These are phyloP conservation scores for Drosophila fuyamai DNA, from an alignment of 1,140 invertebrate genomes.

Conservation along the genomic window DNA sequence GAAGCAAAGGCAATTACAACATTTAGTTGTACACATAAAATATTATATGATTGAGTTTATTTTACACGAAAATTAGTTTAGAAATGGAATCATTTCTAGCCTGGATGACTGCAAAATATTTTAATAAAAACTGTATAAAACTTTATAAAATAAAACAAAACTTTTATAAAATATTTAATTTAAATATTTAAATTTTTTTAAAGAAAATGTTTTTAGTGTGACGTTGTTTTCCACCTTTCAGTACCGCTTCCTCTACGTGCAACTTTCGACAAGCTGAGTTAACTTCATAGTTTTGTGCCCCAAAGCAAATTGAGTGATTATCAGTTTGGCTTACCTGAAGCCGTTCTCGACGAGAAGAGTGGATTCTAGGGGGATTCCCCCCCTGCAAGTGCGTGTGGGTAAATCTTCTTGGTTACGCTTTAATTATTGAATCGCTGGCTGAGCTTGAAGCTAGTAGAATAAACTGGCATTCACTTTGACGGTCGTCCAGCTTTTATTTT, in stretches of 20 bases:
- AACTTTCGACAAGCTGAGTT: constrained; percentile 67
- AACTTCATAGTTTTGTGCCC: constrained; percentile 76
- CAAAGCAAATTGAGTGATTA: constrained; percentile 79
- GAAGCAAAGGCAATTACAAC: too few species aligned
- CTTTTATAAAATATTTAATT: background rate
- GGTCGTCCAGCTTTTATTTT: constrained; percentile 11
- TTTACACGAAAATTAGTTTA: too few species aligned
- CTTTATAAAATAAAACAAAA: background rate
- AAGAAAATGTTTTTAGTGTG: constrained; percentile 1
- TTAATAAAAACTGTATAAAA: too few species aligned
- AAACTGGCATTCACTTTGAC: constrained; percentile 28
- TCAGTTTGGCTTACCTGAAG: constrained; percentile 72
- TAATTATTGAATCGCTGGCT: constrained; percentile 41
- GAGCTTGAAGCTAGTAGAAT: constrained; percentile 35
- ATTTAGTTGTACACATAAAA: too few species aligned
- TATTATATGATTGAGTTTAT: too few species aligned
- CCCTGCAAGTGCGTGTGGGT: constrained; percentile 51
- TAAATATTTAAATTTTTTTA: too few species aligned
- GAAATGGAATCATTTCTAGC: too few species aligned
- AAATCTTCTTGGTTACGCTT: constrained; percentile 51
- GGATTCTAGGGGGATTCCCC: background rate
- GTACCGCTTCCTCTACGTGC: background rate
- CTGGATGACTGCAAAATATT: too few species aligned
- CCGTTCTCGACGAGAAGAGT: background rate
- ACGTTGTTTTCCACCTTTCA: too few species aligned